Percentiles rank a stretch among this genome's conserved stretches.
Evolutionary conservation across 2,113 vertebrate species (phyloP).

Genomic region (Tragelaphus imberbis): DNA sequence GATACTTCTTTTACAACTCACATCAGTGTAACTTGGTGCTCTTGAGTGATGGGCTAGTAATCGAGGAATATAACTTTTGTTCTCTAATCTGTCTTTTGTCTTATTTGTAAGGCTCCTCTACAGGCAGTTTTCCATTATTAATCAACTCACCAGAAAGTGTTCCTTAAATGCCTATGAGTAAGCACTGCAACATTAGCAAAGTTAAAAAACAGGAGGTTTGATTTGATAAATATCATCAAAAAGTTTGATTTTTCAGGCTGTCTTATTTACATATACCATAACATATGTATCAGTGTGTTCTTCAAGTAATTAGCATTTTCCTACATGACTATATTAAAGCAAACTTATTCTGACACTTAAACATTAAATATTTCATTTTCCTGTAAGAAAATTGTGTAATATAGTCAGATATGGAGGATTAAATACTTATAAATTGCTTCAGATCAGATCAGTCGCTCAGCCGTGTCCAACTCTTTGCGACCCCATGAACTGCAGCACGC

Average conservation of each 20-base stretch:
- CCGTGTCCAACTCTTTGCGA: too few relatives aligned
- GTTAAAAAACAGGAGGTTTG: not conserved
- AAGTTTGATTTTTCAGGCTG: not conserved
- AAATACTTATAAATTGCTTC: not conserved
- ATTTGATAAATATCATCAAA: not conserved
- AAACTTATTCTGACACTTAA: slow-evolving; percentile 17
- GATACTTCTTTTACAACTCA: not conserved
- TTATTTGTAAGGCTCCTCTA: not conserved
- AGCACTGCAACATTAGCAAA: not conserved
- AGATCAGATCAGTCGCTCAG: too few relatives aligned
- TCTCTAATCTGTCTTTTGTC: not conserved
- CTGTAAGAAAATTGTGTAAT: slow-evolving; percentile 15
- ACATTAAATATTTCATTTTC: not conserved
- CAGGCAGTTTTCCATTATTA: not conserved
- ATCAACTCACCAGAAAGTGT: not conserved
- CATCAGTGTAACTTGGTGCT: not conserved
- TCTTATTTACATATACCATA: not conserved
- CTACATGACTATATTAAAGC: not conserved
- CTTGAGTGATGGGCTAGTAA: not conserved
- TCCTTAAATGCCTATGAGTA: not conserved
- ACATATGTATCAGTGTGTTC: not conserved
- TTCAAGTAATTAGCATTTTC: not conserved
- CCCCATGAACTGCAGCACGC: too few relatives aligned
- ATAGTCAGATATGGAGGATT: slow-evolving; percentile 22
- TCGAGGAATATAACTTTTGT: not conserved